Conservation (phyloP, 1,140 invertebrate species). For the Stegodyphus mimosarum region DNA sequence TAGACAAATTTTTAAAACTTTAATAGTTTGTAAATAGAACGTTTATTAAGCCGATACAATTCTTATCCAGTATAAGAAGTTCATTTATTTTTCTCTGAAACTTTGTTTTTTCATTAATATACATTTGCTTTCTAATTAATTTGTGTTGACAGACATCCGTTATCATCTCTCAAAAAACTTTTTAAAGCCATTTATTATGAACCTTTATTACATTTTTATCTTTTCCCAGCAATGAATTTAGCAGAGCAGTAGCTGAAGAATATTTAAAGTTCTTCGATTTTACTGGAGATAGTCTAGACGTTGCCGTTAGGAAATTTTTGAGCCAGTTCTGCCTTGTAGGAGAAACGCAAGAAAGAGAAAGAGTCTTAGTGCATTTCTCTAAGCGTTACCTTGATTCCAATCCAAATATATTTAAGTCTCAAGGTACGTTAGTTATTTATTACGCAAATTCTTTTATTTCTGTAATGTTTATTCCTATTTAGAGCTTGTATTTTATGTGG, state of each 20-base stretch:
- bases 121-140: no score
- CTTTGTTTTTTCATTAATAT: no score
- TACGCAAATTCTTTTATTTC: not conserved
- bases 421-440: constrained; percentile 25
- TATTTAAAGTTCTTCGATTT: constrained; percentile 97
- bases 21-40: no score
- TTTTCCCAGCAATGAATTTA: constrained; percentile 90
- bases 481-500: no score
- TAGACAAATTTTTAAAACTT: no score
- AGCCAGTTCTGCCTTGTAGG: constrained; percentile 92
- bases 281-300: constrained; percentile 86
- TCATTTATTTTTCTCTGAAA: no score
- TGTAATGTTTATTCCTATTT: no score
- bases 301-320: constrained; percentile 92
- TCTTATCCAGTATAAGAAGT: no score
- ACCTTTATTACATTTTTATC: not conserved
- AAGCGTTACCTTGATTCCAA: constrained; percentile 95
- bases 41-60: no score
- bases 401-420: constrained; percentile 71
- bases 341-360: constrained; percentile 96
- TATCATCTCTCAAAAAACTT: no score
- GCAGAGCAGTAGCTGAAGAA: constrained; percentile 93
- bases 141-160: no score
- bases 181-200: no score
- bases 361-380: constrained; percentile 96